Percentiles rank a stretch among this genome's conserved stretches.
Evolutionary conservation across 2,888 invertebrate species (phyloP).

Genomic region (Drosophila atripex): DNA sequence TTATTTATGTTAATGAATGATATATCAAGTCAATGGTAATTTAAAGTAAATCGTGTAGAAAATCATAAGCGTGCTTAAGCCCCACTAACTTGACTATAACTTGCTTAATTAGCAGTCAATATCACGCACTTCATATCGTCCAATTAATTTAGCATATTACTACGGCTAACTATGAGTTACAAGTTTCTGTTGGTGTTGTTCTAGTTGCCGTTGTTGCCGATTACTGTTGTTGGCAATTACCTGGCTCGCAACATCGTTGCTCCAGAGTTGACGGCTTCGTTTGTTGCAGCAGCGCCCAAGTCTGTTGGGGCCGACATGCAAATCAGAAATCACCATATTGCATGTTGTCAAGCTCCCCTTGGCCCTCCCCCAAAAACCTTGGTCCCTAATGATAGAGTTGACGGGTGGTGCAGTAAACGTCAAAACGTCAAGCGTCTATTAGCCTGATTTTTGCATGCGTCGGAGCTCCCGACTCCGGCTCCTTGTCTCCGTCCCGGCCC

Average conservation of each 20-base stretch:
- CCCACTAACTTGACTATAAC: constrained; percentile 66
- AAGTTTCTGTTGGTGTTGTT: constrained; percentile 37
- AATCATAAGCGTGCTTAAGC: constrained; percentile 53
- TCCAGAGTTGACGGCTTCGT: constrained; percentile 68
- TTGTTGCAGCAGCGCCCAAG: constrained; percentile 57
- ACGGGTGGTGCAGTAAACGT: constrained; percentile 71
- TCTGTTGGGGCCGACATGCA: constrained; percentile 62
- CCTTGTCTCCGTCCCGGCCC: constrained; percentile 2
- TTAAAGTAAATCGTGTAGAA: constrained; percentile 11
- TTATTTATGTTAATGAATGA: not conserved
- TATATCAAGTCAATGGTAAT: not conserved
- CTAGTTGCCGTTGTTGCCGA: constrained; percentile 18
- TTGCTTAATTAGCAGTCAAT: constrained; percentile 81
- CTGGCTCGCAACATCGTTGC: constrained; percentile 44
- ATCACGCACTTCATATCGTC: constrained; percentile 78
- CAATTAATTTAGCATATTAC: constrained; percentile 81
- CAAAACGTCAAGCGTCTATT: constrained; percentile 80
- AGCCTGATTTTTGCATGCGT: constrained; percentile 63
- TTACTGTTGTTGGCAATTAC: constrained; percentile 57
- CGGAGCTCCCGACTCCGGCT: constrained; percentile 34
- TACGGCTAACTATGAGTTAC: constrained; percentile 59
- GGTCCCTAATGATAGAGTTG: constrained; percentile 64
- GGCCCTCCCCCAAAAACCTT: not conserved
- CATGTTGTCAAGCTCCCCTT: constrained; percentile 64
- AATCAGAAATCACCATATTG: constrained; percentile 77